phyloP scores from a whole-genome alignment of 64 coral and sea anemone species.

The Montipora cactus region DNA sequence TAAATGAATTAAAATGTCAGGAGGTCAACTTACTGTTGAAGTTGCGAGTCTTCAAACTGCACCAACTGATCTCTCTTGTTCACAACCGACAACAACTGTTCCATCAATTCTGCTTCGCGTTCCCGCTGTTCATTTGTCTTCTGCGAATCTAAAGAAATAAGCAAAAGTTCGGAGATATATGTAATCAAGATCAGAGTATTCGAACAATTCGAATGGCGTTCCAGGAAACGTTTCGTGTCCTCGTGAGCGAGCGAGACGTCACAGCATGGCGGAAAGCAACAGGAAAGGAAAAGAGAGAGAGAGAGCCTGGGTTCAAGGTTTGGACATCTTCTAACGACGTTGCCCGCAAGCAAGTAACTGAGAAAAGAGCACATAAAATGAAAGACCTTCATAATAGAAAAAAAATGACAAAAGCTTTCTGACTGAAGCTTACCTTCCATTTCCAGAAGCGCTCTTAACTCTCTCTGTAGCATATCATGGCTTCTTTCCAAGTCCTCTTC shows the following conservation, averaged over 20 bases:
- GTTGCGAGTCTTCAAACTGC: constrained; percentile 68
- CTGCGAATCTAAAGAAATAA: constrained; percentile 65
- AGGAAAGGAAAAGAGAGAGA: too few species aligned
- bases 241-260: too few species aligned
- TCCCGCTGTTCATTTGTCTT: constrained; percentile 85
- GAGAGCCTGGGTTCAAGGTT: too few species aligned
- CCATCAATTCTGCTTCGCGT: constrained; percentile 75
- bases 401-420: too few species aligned
- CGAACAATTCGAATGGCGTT: too few species aligned
- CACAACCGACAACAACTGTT: constrained; percentile 78
- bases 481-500: constrained; percentile 92
- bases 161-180: background rate
- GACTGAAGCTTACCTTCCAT: constrained; percentile 51
- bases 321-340: background rate
- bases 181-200: too few species aligned
- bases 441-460: constrained; percentile 66
- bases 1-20: too few species aligned
- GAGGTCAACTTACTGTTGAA: background rate
- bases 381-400: background rate
- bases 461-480: constrained; percentile 87
- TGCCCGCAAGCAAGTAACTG: background rate
- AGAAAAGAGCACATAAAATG: background rate
- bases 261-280: too few species aligned
- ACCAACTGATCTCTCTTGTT: constrained; percentile 83
- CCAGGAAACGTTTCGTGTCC: too few species aligned